Conservation (phyloP, 2,888 invertebrate species). For the Hyalella azteca region DNA sequence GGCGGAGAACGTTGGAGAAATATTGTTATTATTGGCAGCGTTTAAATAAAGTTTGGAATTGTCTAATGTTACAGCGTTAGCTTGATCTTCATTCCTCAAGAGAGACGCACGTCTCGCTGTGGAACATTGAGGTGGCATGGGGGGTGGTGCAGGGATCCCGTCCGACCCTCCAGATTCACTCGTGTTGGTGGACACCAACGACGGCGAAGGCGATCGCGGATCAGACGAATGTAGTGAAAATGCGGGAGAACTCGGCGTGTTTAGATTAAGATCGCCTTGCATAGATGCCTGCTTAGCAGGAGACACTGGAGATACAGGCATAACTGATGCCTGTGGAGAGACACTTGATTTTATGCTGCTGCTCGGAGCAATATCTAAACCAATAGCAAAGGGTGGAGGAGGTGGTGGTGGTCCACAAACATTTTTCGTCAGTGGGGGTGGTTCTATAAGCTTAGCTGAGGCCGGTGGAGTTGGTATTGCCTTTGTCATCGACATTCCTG, state of each 20-base stretch:
- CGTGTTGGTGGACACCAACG: constrained; percentile 28
- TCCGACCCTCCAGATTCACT: background rate
- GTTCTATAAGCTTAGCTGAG: constrained; percentile 47
- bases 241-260: constrained; percentile 26
- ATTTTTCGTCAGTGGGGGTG: constrained; percentile 51
- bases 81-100: background rate
- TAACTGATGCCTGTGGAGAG: constrained; percentile 8
- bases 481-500: constrained; percentile 54
- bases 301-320: constrained; percentile 13
- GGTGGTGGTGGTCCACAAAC: constrained; percentile 57
- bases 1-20: background rate
- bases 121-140: constrained; percentile 45
- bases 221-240: constrained; percentile 43
- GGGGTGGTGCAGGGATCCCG: constrained; percentile 51
- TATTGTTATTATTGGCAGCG: background rate
- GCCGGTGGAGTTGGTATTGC: constrained; percentile 28
- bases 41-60: background rate
- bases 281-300: background rate
- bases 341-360: constrained; percentile 13
- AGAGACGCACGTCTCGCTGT: background rate
- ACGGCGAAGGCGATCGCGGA: constrained; percentile 35
- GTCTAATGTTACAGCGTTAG: background rate
- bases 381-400: constrained; percentile 53
- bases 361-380: background rate
- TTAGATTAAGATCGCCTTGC: background rate